A percentile compares a stretch with the other conserved stretches of the same genome.
phyloP scores from a whole-genome alignment of 2,113 vertebrate genomes.

The Salvelinus fontinalis region DNA sequence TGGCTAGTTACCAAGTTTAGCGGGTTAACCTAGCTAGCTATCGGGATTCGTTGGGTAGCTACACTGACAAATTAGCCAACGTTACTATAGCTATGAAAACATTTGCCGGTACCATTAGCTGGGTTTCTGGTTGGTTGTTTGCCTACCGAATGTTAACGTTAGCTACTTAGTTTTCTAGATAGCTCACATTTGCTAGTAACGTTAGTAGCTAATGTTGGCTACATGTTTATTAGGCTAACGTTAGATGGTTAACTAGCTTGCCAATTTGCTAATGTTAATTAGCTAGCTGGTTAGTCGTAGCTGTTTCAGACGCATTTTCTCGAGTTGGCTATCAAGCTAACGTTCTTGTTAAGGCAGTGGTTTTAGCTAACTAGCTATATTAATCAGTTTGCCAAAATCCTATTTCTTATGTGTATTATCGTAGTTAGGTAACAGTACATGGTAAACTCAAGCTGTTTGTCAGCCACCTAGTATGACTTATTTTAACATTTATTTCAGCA shows the following conservation, averaged over 20 bases:
- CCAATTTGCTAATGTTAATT: background rate
- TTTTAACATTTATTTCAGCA: too few relatives aligned
- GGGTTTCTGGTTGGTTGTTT: background rate
- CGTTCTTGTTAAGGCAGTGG: too few relatives aligned
- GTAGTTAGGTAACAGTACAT: too few relatives aligned
- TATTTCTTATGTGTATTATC: too few relatives aligned
- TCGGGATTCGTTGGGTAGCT: background rate
- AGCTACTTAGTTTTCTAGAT: background rate
- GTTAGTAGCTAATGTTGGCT: background rate
- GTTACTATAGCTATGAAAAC: too few relatives aligned
- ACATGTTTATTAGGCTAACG: background rate
- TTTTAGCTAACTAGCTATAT: too few relatives aligned
- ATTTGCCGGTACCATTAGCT: background rate
- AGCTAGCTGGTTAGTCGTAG: background rate
- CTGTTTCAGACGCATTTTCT: too few relatives aligned
- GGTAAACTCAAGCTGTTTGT: too few relatives aligned
- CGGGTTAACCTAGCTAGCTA: background rate
- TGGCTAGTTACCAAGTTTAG: slow-evolving; percentile 11
- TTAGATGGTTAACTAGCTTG: background rate
- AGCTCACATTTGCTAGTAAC: background rate
- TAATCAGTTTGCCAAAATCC: too few relatives aligned
- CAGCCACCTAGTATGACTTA: too few relatives aligned
- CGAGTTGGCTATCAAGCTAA: too few relatives aligned
- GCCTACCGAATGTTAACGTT: background rate
- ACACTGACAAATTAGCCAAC: background rate